Percentiles rank a stretch among this genome's conserved stretches.
These are phyloP conservation scores for Scaptomyza graminum DNA, from an alignment of 1,140 invertebrate genomes.

Conservation along the genomic window DNA sequence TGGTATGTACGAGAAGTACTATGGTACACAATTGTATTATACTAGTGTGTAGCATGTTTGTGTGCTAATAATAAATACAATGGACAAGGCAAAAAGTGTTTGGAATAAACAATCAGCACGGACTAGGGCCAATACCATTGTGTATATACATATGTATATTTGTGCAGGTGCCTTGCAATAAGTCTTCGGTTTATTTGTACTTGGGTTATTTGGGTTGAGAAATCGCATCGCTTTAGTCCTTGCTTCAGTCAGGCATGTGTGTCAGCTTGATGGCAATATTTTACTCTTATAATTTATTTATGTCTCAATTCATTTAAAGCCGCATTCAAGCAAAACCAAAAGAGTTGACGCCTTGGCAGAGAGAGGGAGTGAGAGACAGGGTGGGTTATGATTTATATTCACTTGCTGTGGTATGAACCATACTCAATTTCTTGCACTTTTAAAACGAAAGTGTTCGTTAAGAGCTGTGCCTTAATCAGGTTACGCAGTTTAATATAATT, in stretches of 20 bases:
- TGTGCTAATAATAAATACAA: slow-evolving; percentile 10
- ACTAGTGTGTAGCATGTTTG: not conserved
- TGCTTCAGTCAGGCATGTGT: not conserved
- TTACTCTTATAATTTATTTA: not conserved
- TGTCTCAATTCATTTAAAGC: slow-evolving; percentile 44
- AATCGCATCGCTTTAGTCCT: not conserved
- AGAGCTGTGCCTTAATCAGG: slow-evolving; percentile 49
- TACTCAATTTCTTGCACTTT: not conserved
- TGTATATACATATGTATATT: not conserved
- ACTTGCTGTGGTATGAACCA: not conserved
- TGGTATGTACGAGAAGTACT: not conserved
- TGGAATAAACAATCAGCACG: slow-evolving; percentile 9
- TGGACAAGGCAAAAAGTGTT: slow-evolving; percentile 6
- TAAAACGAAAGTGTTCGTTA: slow-evolving; percentile 6
- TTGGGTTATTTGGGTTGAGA: slow-evolving; percentile 5
- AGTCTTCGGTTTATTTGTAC: slow-evolving; percentile 21
- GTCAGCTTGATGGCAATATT: not conserved
- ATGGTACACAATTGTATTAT: not conserved
- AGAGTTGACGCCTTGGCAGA: slow-evolving; percentile 24
- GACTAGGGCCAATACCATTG: slow-evolving; percentile 8
- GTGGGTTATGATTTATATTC: slow-evolving; percentile 59
- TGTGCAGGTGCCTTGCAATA: slow-evolving; percentile 6
- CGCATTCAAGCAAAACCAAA: slow-evolving; percentile 3
- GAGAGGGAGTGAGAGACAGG: not conserved
- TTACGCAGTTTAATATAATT: slow-evolving; percentile 15